These are phyloP conservation scores for Nasonia giraulti DNA, from an alignment of 1,140 invertebrate species.

Conservation along the genomic window DNA sequence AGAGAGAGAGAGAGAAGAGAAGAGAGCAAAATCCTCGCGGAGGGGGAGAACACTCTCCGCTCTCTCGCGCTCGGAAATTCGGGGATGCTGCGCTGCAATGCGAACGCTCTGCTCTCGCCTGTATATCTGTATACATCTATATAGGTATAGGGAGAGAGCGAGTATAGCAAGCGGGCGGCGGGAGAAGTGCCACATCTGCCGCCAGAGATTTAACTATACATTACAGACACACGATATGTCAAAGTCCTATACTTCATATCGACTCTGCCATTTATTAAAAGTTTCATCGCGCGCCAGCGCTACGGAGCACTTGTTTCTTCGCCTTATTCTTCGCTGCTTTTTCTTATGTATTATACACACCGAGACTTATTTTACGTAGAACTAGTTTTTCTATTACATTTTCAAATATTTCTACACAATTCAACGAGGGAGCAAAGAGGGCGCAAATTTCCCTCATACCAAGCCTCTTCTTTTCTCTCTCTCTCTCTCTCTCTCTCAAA, in stretches of 20 bases:
- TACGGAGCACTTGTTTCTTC: constrained; percentile 31
- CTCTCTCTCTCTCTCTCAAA: constrained; percentile 11
- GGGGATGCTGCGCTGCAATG: constrained; percentile 60
- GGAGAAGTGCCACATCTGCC: constrained; percentile 71
- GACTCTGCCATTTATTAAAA: constrained; percentile 76
- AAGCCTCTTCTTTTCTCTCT: constrained; percentile 47
- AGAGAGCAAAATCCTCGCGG: neutral
- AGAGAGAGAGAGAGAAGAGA: no score
- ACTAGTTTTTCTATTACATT: constrained; percentile 1
- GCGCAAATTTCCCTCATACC: constrained; percentile 45
- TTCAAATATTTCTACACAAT: constrained; percentile 14
- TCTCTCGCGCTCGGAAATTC: constrained; percentile 51
- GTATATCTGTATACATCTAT: constrained; percentile 49
- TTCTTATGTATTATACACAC: no score
- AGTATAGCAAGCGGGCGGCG: constrained; percentile 54
- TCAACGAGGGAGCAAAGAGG: constrained; percentile 13
- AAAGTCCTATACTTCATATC: constrained; percentile 76
- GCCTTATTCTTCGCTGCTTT: no score
- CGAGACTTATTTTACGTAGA: constrained; percentile 1
- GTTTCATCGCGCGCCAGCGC: constrained; percentile 69
- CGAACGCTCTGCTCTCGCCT: neutral
- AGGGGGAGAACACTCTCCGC: neutral
- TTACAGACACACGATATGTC: constrained; percentile 76
- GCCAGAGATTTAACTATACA: constrained; percentile 76
- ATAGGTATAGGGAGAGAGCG: constrained; percentile 50